phyloP scores from a whole-genome alignment of 2,888 invertebrate species.

The Agonopterix subpropinquella region DNA sequence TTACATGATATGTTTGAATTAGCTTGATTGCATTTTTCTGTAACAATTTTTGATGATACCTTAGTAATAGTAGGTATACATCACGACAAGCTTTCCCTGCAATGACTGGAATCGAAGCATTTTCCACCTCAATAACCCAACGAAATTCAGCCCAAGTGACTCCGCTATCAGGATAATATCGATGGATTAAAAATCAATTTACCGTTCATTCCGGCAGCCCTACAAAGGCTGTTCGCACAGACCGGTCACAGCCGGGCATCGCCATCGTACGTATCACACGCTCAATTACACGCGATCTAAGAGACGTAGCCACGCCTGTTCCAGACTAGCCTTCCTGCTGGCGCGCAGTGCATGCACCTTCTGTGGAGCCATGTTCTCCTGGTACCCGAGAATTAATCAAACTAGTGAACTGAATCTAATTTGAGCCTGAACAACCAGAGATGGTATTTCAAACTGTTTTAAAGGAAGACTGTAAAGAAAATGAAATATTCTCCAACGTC shows the following conservation, averaged over 20 bases:
- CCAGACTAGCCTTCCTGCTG: background rate
- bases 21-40: no score
- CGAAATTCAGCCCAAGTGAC: slow-evolving; percentile 7
- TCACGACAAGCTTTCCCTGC: background rate
- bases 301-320: slow-evolving; percentile 21
- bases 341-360: slow-evolving; percentile 17
- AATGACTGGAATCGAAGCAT: no score
- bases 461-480: background rate
- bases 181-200: no score
- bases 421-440: slow-evolving; percentile 12
- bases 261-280: slow-evolving; percentile 53
- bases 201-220: slow-evolving; percentile 22
- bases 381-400: slow-evolving; percentile 19
- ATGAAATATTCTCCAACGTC: background rate
- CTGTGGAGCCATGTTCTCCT: slow-evolving; percentile 15
- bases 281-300: slow-evolving; percentile 50
- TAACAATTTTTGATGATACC: background rate
- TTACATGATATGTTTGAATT: no score
- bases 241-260: slow-evolving; percentile 51
- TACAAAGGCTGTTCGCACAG: slow-evolving; percentile 40
- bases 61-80: background rate
- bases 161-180: background rate
- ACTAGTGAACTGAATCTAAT: slow-evolving; percentile 14
- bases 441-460: slow-evolving; percentile 20
- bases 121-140: background rate